Evolutionary conservation across 2,888 invertebrate species (phyloP).

Genomic region (Eupeodes latifasciatus): DNA sequence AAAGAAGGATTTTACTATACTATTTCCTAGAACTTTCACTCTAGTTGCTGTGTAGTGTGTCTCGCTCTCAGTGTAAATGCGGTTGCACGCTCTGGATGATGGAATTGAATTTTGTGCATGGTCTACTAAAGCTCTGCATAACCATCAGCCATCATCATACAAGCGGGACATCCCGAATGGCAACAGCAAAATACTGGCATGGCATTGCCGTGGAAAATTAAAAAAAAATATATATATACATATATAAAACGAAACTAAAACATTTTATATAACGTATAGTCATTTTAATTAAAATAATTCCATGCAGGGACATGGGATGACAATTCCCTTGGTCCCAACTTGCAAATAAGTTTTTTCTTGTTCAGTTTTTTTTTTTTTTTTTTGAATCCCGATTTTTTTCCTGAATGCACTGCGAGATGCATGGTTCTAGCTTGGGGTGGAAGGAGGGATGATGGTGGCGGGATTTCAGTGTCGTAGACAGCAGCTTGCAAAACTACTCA

Average conservation of each 20-base stretch:
- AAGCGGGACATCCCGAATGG: slow-evolving; percentile 31
- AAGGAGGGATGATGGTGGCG: not conserved
- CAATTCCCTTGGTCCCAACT: slow-evolving; percentile 56
- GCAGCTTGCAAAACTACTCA: slow-evolving; percentile 63
- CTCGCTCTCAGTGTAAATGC: not conserved
- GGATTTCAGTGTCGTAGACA: slow-evolving; percentile 17
- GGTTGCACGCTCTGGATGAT: slow-evolving; percentile 21
- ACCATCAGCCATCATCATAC: slow-evolving; percentile 52
- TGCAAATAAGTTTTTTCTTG: slow-evolving; percentile 26
- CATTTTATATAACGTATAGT: not conserved
- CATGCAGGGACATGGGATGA: slow-evolving; percentile 61
- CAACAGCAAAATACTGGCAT: slow-evolving; percentile 11
- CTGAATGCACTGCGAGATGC: not conserved
- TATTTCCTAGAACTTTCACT: slow-evolving; percentile 56
- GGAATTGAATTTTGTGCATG: slow-evolving; percentile 38
- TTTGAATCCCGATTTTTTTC: not conserved
- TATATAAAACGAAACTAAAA: not conserved
- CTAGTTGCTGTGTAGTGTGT: slow-evolving; percentile 39
- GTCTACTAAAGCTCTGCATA: slow-evolving; percentile 55
- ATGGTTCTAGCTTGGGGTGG: not conserved
- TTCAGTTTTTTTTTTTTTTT: not conserved
- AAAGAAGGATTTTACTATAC: slow-evolving; percentile 48
- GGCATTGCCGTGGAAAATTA: slow-evolving; percentile 49
- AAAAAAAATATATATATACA: slow-evolving; percentile 26
- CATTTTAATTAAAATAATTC: slow-evolving; percentile 75